Evolutionary conservation across 2,888 invertebrate genomes (phyloP), one percentile per base, ranked within the genome.

Genomic region (Agrotis segetum): DNA sequence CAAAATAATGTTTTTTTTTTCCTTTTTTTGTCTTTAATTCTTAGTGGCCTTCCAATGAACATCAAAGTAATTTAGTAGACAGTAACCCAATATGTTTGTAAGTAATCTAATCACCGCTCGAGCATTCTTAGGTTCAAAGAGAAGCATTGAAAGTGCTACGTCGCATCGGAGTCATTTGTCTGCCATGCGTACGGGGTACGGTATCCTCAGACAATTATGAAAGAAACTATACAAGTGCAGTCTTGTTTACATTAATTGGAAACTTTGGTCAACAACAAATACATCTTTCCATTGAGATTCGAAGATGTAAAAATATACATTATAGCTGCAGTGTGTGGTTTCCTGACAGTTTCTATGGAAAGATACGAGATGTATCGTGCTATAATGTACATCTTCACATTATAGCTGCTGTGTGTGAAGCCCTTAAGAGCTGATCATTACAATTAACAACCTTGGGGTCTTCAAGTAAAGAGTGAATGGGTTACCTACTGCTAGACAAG

Each of bases 71-170:
- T 66, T 55, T 52, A 65, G 17, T 34, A 56, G 47, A 52, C 50
- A 47, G 47, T 47, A 47, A 47, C 17, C 5, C 47, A 47, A 17
- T 47, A 47, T 47, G 16, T 40, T 40, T 29, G 61, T 79, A 29
- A 44, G n/a, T n/a, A n/a, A n/a, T n/a, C n/a, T n/a, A 65, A 66
- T 70, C n/a, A 70, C n/a, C 0, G 34, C 50, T 34, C 13, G 2
- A 11, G 11, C 40, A 11, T 11, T 40, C 40, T 40, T 24, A 53
- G 46, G 17, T 13, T 65, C 49, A 59, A 67, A 56, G n/a, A 14
- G 79, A 81, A 81, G 74, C 81, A 71, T 49, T 79, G 16, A 21
- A 81, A 71, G 63, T 81, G 79, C 68, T 68, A 24, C 53, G 50
- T 82, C 58, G 29, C 40, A 29, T 11, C 13, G 29, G 56, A 64